These are phyloP conservation scores for Hestina assimilis DNA, from an alignment of 1,140 invertebrate genomes.

Conservation along the genomic window DNA sequence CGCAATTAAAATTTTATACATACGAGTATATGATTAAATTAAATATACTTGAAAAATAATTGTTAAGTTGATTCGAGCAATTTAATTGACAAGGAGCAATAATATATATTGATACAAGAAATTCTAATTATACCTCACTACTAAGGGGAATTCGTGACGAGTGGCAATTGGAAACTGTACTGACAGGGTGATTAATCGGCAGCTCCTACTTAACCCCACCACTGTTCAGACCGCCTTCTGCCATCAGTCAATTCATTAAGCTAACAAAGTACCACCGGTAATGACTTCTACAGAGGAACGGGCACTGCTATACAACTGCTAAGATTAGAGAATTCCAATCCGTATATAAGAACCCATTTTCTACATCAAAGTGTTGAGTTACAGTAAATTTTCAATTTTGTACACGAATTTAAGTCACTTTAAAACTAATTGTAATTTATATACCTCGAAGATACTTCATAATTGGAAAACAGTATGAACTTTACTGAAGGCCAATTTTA, in stretches of 20 bases:
- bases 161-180: conserved; percentile 69
- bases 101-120: conserved; percentile 29
- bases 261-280: conserved; percentile 71
- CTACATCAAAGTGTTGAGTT: conserved; percentile 18
- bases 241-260: conserved; percentile 77
- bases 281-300: conserved; percentile 60
- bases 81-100: not conserved
- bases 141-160: conserved; percentile 64
- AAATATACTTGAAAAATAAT: too few species aligned
- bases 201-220: conserved; percentile 71
- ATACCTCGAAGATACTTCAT: conserved; percentile 36
- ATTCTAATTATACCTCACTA: conserved; percentile 48
- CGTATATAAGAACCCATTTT: conserved; percentile 14
- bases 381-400: conserved; percentile 4
- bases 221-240: conserved; percentile 62
- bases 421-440: conserved; percentile 16
- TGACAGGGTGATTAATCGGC: conserved; percentile 75
- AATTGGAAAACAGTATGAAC: conserved; percentile 38
- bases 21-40: too few species aligned
- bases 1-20: too few species aligned
- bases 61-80: too few species aligned
- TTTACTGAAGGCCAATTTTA: conserved; percentile 44
- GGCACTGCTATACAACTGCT: conserved; percentile 46
- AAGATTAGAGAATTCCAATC: conserved; percentile 28
- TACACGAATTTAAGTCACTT: not conserved